Evolutionary conservation across 2,113 vertebrate species (phyloP).

Genomic region (Peucedramus taeniatus): DNA sequence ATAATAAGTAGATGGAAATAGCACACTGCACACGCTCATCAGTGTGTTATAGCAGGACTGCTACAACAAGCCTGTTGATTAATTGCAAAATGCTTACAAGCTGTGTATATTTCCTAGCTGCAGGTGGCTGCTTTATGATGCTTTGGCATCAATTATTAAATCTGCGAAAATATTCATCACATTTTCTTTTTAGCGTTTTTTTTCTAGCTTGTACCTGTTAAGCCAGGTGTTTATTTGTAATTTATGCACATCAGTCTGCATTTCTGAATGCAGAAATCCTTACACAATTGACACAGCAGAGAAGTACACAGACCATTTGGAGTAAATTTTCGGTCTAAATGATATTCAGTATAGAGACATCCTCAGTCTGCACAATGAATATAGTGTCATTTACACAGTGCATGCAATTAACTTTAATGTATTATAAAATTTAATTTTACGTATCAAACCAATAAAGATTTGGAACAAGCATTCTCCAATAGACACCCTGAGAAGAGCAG

Average conservation of each 20-base stretch:
- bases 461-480: neutral
- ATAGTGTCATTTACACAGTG: neutral
- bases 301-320: neutral
- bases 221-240: neutral
- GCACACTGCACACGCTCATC: neutral
- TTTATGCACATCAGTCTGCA: neutral
- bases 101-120: neutral
- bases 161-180: neutral
- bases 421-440: neutral
- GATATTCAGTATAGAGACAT: neutral
- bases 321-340: conserved; percentile 2
- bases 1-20: neutral
- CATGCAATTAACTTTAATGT: neutral
- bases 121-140: neutral
- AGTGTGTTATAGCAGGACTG: neutral
- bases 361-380: neutral
- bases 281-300: neutral
- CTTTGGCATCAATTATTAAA: neutral
- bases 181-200: neutral
- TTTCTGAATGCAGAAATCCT: neutral
- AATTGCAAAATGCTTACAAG: neutral
- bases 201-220: neutral
- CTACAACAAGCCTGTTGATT: neutral
- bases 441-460: neutral
- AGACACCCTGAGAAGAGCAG: neutral